A percentile compares a stretch with the other conserved stretches of the same genome.
These are phyloP conservation scores for Pteropus alecto DNA, from an alignment of 2,113 vertebrate species.

Conservation along the genomic window DNA sequence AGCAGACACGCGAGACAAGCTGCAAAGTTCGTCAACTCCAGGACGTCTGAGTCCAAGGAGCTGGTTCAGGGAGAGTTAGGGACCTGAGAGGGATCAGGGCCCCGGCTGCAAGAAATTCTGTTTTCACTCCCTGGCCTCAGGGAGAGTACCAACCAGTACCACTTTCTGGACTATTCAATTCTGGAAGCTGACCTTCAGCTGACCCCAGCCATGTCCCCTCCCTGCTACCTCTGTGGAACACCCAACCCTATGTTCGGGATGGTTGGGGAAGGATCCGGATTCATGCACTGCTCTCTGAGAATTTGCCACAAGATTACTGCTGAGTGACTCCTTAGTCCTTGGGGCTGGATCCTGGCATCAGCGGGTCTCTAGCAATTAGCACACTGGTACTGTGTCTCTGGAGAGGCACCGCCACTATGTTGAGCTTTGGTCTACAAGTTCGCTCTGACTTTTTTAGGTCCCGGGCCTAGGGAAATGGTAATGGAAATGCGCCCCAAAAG, in stretches of 20 bases:
- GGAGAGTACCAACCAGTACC: not conserved
- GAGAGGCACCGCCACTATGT: not conserved
- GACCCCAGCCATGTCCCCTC: not conserved
- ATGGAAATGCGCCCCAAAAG: not conserved
- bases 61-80: not conserved
- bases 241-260: not conserved
- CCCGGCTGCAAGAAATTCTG: not conserved
- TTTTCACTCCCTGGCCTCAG: not conserved
- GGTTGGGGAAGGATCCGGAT: not conserved
- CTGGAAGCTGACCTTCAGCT: slow-evolving; percentile 26
- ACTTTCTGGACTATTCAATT: not conserved
- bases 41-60: not conserved
- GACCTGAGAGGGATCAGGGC: not conserved
- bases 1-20: not conserved
- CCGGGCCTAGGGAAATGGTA: not conserved
- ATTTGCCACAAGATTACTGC: not conserved
- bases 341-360: not conserved
- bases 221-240: not conserved
- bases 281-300: not conserved
- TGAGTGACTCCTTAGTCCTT: not conserved
- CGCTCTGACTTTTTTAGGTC: not conserved
- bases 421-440: not conserved
- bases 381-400: not conserved
- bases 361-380: not conserved
- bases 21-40: not conserved